A percentile compares a stretch with the other conserved stretches of the same genome.
Evolutionary conservation across 2,113 vertebrate species (phyloP).

Genomic region (Gymnorhina tibicen): DNA sequence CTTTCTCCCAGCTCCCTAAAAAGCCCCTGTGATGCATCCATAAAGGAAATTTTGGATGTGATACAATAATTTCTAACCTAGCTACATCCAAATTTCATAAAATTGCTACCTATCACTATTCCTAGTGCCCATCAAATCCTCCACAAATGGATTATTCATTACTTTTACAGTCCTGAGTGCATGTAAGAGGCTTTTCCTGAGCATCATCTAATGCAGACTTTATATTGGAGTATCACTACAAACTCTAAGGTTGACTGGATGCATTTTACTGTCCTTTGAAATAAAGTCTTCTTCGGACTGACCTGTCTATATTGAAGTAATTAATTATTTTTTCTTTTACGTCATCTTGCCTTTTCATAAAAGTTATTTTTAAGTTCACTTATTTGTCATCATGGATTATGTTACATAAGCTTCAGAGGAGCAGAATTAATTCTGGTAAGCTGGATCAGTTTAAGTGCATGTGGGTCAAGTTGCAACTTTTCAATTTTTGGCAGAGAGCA

Average conservation of each 20-base stretch:
- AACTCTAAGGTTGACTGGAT: neutral
- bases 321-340: neutral
- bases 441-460: neutral
- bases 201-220: neutral
- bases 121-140: neutral
- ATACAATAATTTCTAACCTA: neutral
- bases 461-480: neutral
- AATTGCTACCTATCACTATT: neutral
- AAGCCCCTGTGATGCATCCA: neutral
- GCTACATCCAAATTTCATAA: neutral
- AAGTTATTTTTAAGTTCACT: neutral
- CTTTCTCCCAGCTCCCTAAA: neutral
- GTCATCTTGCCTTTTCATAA: neutral
- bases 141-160: neutral
- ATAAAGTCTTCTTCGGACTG: neutral
- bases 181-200: neutral
- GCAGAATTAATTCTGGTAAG: constrained; percentile 12
- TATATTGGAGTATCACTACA: neutral
- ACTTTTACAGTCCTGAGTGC: neutral
- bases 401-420: neutral
- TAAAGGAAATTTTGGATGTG: neutral
- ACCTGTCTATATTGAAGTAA: neutral
- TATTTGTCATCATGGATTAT: neutral
- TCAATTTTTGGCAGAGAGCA: neutral
- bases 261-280: neutral